These are phyloP conservation scores for Phaethornis superciliosus DNA, from an alignment of 2,113 vertebrate species.

Conservation along the genomic window DNA sequence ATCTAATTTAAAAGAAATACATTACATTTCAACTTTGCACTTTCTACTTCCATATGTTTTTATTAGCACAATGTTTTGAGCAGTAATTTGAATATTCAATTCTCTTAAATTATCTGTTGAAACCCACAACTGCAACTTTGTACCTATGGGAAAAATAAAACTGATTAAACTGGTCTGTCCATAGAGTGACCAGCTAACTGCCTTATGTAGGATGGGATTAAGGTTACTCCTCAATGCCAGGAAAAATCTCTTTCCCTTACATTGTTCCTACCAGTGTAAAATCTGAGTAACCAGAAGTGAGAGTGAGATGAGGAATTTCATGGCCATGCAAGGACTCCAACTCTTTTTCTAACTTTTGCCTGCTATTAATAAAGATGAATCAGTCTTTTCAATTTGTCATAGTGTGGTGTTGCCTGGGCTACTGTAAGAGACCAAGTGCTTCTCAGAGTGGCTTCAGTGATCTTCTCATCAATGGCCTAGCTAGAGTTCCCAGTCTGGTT, in stretches of 20 bases:
- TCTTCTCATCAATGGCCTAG: not conserved
- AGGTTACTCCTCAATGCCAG: not conserved
- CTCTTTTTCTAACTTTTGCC: not conserved
- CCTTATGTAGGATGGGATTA: not conserved
- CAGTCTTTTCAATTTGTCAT: not conserved
- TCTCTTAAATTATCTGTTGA: not conserved
- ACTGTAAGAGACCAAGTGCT: not conserved
- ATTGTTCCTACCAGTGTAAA: not conserved
- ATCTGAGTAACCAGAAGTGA: not conserved
- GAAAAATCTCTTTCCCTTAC: not conserved
- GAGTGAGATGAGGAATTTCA: not conserved
- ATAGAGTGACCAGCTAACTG: not conserved
- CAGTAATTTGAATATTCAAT: not conserved
- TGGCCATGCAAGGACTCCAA: not conserved
- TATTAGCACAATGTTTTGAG: not conserved
- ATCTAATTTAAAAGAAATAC: slow-evolving; percentile 77
- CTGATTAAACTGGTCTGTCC: not conserved
- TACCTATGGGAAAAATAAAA: not conserved
- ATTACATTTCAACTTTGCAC: not conserved
- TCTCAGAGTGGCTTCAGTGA: not conserved
- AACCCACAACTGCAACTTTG: not conserved
- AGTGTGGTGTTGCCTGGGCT: not conserved
- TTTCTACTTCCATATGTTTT: not conserved
- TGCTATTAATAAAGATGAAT: not conserved
- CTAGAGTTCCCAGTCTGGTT: not conserved